Evolutionary conservation across 2,113 vertebrate species (phyloP).

Genomic region (Tinamus guttatus): DNA sequence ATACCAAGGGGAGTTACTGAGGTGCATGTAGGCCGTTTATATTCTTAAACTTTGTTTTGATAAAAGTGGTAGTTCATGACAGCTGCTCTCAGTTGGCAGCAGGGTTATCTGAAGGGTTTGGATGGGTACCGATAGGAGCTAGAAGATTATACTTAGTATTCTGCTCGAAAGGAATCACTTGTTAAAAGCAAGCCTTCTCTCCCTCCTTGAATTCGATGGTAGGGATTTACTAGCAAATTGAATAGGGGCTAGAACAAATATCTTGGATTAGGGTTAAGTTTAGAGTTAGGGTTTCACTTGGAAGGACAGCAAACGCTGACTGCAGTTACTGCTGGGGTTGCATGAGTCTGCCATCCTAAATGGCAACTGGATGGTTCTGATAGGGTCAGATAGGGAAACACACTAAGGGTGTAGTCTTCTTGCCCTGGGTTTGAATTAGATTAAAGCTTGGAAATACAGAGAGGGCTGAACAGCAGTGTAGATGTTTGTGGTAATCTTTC

Average conservation of each 20-base stretch:
- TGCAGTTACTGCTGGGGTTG: background rate
- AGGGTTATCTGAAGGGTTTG: background rate
- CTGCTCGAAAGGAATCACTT: background rate
- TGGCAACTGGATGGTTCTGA: background rate
- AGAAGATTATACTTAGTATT: background rate
- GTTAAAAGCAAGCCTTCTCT: background rate
- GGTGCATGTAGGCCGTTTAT: background rate
- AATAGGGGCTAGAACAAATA: background rate
- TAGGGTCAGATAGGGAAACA: background rate
- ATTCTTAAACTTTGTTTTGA: background rate
- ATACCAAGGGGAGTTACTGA: background rate
- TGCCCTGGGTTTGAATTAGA: background rate
- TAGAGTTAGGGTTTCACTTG: background rate
- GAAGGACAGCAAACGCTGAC: background rate
- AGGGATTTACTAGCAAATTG: background rate
- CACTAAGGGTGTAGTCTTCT: too few relatives aligned
- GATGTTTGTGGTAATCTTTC: background rate
- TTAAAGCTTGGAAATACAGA: background rate
- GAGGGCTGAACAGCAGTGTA: background rate
- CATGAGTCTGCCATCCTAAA: background rate
- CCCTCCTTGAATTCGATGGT: background rate
- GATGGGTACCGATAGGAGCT: background rate
- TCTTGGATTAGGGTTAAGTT: background rate
- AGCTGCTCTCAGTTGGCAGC: background rate
- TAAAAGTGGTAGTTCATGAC: background rate